Percentiles rank a stretch among this genome's conserved stretches.
These are phyloP conservation scores for Caenorhabditis auriculariae DNA, from an alignment of 2,888 invertebrate genomes.

Conservation along the genomic window DNA sequence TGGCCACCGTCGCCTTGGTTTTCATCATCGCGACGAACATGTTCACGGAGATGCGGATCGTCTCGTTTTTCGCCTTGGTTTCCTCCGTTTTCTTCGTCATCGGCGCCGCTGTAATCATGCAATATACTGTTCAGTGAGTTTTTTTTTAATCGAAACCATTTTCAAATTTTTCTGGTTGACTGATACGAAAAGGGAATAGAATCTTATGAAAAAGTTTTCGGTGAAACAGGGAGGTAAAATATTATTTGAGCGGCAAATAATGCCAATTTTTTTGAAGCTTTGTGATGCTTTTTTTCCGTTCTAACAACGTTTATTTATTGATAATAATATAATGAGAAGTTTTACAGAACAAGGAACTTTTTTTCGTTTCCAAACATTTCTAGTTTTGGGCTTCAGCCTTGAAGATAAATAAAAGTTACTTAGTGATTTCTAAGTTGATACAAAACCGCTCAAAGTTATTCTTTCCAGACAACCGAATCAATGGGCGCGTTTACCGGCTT, in stretches of 20 bases:
- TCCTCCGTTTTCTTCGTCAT: slow-evolving; percentile 63
- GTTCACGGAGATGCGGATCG: slow-evolving; percentile 55
- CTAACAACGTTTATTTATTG: not conserved
- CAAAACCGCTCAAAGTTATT: not conserved
- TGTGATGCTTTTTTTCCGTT: not conserved
- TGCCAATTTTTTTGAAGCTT: not conserved
- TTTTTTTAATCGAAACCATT: not conserved
- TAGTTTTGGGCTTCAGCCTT: no score
- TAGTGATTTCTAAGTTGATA: not conserved
- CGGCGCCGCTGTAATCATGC: slow-evolving; percentile 60
- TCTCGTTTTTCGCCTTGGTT: slow-evolving; percentile 59
- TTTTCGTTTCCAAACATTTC: no score
- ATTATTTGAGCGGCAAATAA: not conserved
- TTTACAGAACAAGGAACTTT: no score
- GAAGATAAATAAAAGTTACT: no score
- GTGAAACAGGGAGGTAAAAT: not conserved
- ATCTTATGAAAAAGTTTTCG: not conserved
- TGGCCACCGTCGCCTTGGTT: slow-evolving; percentile 57
- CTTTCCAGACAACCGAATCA: slow-evolving; percentile 45
- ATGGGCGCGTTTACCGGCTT: slow-evolving; percentile 58
- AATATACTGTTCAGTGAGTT: slow-evolving; percentile 53
- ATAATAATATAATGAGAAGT: not conserved
- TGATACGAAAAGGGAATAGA: not conserved
- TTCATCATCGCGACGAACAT: slow-evolving; percentile 60
- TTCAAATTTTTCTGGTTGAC: not conserved